These are phyloP conservation scores for Scaptomyza pallida DNA, from an alignment of 1,140 invertebrate species.

Conservation along the genomic window DNA sequence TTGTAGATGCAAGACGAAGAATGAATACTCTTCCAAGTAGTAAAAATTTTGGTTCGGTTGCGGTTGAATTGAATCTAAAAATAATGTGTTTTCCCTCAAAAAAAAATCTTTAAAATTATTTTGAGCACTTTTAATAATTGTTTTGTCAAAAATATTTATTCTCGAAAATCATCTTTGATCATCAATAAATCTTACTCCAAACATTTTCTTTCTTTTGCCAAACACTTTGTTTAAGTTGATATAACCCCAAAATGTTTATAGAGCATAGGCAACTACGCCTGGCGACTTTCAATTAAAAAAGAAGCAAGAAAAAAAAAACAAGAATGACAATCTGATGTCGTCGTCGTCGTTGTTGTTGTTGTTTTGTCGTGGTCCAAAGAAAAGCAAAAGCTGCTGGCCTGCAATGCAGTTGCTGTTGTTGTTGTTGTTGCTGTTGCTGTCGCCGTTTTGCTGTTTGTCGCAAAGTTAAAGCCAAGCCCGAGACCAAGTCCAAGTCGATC, in stretches of 20 bases:
- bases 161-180: background rate
- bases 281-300: slow-evolving; percentile 83
- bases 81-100: too few relatives aligned
- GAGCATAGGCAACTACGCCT: slow-evolving; percentile 69
- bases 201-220: background rate
- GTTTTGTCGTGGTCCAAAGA: slow-evolving; percentile 70
- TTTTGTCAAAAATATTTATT: too few relatives aligned
- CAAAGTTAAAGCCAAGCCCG: slow-evolving; percentile 38
- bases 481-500: slow-evolving; percentile 13
- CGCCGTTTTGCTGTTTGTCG: slow-evolving; percentile 29
- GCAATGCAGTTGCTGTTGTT: slow-evolving; percentile 55
- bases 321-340: slow-evolving; percentile 83
- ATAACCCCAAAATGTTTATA: slow-evolving; percentile 40
- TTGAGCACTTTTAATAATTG: background rate
- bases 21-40: slow-evolving; percentile 53
- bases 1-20: background rate
- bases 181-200: background rate
- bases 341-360: slow-evolving; percentile 39
- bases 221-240: slow-evolving; percentile 8
- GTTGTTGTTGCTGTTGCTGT: slow-evolving; percentile 22
- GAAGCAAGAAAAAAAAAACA: slow-evolving; percentile 77
- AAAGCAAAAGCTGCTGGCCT: slow-evolving; percentile 78
- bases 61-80: too few relatives aligned
- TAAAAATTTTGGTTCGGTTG: too few relatives aligned
- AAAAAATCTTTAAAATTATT: too few relatives aligned